These are phyloP conservation scores for Cebus imitator DNA, from an alignment of 2,113 vertebrate genomes.

Conservation along the genomic window DNA sequence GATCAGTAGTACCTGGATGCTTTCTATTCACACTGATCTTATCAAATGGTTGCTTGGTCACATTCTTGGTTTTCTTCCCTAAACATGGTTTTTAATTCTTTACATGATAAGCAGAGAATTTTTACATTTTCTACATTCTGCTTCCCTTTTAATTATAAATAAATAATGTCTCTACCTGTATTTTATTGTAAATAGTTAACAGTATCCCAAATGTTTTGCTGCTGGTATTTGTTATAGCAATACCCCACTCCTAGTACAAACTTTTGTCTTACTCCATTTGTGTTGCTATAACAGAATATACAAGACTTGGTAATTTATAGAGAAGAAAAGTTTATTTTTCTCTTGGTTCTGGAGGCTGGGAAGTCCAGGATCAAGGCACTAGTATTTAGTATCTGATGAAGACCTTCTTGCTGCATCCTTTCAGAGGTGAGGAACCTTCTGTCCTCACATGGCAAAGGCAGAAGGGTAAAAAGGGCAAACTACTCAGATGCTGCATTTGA, in stretches of 20 bases:
- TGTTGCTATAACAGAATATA: background rate
- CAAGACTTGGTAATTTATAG: background rate
- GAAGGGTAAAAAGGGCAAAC: background rate
- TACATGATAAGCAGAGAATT: background rate
- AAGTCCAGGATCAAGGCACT: background rate
- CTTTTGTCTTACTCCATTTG: background rate
- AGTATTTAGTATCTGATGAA: background rate
- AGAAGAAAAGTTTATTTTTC: background rate
- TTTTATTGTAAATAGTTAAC: background rate
- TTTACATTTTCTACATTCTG: background rate
- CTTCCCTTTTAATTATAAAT: background rate
- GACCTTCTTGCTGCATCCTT: background rate
- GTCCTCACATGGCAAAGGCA: background rate
- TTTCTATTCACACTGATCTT: background rate
- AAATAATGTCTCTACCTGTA: background rate
- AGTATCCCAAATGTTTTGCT: background rate
- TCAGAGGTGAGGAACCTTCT: background rate
- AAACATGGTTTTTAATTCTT: background rate
- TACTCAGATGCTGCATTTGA: too few species aligned
- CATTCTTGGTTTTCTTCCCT: background rate
- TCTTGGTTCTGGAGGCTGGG: background rate
- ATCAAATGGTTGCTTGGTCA: background rate
- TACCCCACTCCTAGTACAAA: background rate
- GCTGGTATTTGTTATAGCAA: background rate
- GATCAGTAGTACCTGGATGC: background rate